A percentile compares a stretch with the other conserved stretches of the same genome.
Evolutionary conservation across 2,113 vertebrate genomes (phyloP).

Genomic region (Ardeotis arabs): DNA sequence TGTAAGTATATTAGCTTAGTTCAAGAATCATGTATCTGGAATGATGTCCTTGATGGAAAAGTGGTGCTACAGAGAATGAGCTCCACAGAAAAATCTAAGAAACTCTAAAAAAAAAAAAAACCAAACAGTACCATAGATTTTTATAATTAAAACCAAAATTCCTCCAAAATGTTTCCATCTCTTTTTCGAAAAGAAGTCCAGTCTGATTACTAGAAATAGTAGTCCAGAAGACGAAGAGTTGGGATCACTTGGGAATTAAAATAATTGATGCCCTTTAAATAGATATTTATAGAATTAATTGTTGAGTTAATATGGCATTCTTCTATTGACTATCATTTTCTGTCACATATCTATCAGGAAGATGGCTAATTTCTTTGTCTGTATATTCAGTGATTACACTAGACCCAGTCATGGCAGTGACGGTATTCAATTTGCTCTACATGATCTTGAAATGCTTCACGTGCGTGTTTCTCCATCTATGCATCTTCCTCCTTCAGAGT

Average conservation of each 20-base stretch:
- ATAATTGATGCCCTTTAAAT: not conserved
- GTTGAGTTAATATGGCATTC: not conserved
- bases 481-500: not conserved
- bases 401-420: not conserved
- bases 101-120: not conserved
- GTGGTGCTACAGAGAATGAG: not conserved
- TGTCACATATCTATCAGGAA: not conserved
- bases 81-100: not conserved
- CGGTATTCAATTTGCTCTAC: not conserved
- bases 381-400: not conserved
- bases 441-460: not conserved
- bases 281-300: not conserved
- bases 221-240: not conserved
- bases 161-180: not conserved
- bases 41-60: not conserved
- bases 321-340: not conserved
- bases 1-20: not conserved
- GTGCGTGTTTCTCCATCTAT: not conserved
- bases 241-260: not conserved
- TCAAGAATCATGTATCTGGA: not conserved
- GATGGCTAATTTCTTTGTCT: not conserved
- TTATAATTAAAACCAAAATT: not conserved
- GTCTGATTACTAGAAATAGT: not conserved
- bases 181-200: not conserved
- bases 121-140: not conserved